A percentile compares a stretch with the other conserved stretches of the same genome.
Evolutionary conservation across 2,888 invertebrate genomes (phyloP).

Genomic region (Zeuzera pyrina): DNA sequence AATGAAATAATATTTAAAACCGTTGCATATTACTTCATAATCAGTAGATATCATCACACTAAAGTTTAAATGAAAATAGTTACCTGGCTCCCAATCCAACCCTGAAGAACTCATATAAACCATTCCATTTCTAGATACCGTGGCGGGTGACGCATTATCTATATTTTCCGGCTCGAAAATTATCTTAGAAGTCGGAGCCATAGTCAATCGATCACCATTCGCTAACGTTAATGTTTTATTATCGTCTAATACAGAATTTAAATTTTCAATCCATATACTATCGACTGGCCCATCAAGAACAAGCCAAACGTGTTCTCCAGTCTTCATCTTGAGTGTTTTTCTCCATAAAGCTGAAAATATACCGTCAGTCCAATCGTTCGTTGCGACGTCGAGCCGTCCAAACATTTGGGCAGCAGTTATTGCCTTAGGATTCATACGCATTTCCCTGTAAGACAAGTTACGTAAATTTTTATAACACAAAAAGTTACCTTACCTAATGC

Average conservation of each 20-base stretch:
- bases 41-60: not conserved
- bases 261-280: constrained; percentile 98
- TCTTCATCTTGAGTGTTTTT: constrained; percentile 91
- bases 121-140: constrained; percentile 95
- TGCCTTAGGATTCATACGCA: constrained; percentile 99
- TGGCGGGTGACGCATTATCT: constrained; percentile 97
- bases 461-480: not conserved
- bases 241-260: constrained; percentile 97
- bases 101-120: constrained; percentile 98
- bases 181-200: constrained; percentile 95
- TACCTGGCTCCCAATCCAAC: constrained; percentile 90
- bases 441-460: constrained; percentile 75
- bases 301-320: constrained; percentile 92
- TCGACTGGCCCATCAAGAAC: constrained; percentile 97
- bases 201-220: constrained; percentile 94
- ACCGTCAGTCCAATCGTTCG: constrained; percentile 99
- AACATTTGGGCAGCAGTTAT: constrained; percentile 99
- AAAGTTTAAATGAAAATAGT: not conserved
- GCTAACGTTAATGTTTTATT: constrained; percentile 96
- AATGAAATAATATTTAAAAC: constrained; percentile 11
- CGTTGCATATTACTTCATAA: not conserved
- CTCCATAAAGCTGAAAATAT: constrained; percentile 98
- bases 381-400: constrained; percentile 95
- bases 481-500: not conserved
- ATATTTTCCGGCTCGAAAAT: constrained; percentile 98